These are phyloP conservation scores for Lycocerus yunnanus DNA, from an alignment of 2,888 invertebrate species.

Conservation along the genomic window DNA sequence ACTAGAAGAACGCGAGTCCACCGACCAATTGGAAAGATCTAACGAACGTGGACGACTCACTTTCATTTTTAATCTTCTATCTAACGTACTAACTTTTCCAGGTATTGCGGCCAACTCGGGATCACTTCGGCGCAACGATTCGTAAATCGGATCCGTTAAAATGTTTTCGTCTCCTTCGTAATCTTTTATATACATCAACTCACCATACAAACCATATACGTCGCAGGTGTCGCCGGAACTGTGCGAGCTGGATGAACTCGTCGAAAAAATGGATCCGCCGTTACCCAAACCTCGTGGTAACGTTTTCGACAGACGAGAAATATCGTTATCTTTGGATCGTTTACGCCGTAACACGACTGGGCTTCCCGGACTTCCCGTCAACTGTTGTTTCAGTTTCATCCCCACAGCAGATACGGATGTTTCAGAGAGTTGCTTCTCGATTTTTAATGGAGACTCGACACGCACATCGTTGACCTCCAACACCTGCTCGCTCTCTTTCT, in stretches of 20 bases:
- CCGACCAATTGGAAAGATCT: slow-evolving; percentile 87
- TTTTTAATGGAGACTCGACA: slow-evolving; percentile 54
- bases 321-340: slow-evolving; percentile 62
- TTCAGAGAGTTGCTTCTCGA: slow-evolving; percentile 71
- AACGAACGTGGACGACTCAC: slow-evolving; percentile 80
- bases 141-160: slow-evolving; percentile 73
- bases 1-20: slow-evolving; percentile 82
- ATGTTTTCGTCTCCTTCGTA: slow-evolving; percentile 80
- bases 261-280: slow-evolving; percentile 61
- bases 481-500: slow-evolving; percentile 46
- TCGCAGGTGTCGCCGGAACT: slow-evolving; percentile 74
- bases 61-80: slow-evolving; percentile 79
- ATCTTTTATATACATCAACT: slow-evolving; percentile 86
- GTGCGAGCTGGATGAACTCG: slow-evolving; percentile 62
- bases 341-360: slow-evolving; percentile 67
- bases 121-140: slow-evolving; percentile 78
- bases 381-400: slow-evolving; percentile 64
- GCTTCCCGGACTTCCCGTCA: slow-evolving; percentile 68
- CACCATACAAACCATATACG: slow-evolving; percentile 88
- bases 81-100: slow-evolving; percentile 80
- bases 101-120: slow-evolving; percentile 85
- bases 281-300: slow-evolving; percentile 74
- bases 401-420: slow-evolving; percentile 58
- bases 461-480: slow-evolving; percentile 44
- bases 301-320: slow-evolving; percentile 75